Evolutionary conservation across 2,888 invertebrate species (phyloP), one percentile per base, ranked within the genome.

Genomic region (Andrena bucephala): DNA sequence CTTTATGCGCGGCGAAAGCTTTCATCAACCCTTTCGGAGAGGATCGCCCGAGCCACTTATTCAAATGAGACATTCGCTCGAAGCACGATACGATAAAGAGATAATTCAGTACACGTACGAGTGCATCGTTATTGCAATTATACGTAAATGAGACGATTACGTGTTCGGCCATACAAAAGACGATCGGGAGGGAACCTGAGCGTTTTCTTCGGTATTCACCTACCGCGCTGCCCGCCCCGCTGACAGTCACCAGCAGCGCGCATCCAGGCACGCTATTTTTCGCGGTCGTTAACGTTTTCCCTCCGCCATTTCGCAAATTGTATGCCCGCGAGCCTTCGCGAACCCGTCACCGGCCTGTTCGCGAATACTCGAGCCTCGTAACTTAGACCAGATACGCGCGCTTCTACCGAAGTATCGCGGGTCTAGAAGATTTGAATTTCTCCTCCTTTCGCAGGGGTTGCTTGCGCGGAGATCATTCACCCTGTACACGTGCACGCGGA

Each of bases 401-500:
- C 33, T 52, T 62, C 52, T 66, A 42, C 54, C 54, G 62, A 52
- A 33, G 68, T 69, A 57, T 31, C 76, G 69, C 72, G 59, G 77
- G 66, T 70, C 63, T 86, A 81, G 87, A 86, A 85, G 82, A 87
- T 87, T 88, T 82, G 88, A 88, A 89, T 88, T 87, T 85, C 84
- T 85, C 80, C 81, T 88, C 78, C 81, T 89, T 84, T 84, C 83
- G 54, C 77, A 42, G 76, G 85, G 84, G 83, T 86, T 85, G 83
- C 86, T 83, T 69, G 80, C 75, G 13, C 16, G 42, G 81, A 88
- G 90, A 90, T 89, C 91, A 85, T 91, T 91, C 90, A 92, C 91
- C 89, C 87, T 84, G 86, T 85, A 89, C 91, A 91, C 91, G 90
- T 91, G 91, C 91, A 89, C 78, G 84, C 86, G 90, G 91, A 92